Evolutionary conservation across 2,113 vertebrate species (phyloP).

Genomic region (Felis catus): DNA sequence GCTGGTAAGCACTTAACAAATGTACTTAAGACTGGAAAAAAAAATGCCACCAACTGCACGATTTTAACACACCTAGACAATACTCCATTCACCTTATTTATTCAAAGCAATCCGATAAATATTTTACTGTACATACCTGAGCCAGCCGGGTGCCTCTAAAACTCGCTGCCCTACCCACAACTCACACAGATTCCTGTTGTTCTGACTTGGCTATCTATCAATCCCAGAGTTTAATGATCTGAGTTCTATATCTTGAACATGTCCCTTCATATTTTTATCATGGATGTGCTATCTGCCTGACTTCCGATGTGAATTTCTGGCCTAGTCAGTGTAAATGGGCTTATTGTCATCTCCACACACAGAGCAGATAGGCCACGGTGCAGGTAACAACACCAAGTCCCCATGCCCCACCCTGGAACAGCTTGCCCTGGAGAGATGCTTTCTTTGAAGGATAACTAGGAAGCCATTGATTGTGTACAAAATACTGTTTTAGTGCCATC

Average conservation of each 20-base stretch:
- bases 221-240: conserved; percentile 4
- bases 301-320: neutral
- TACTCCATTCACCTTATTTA: neutral
- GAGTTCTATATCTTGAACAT: neutral
- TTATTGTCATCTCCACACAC: neutral
- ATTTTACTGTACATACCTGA: neutral
- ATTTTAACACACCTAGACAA: neutral
- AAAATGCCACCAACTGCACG: neutral
- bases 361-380: neutral
- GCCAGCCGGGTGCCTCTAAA: neutral
- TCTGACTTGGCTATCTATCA: neutral
- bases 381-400: neutral
- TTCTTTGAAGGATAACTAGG: neutral
- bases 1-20: neutral
- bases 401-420: neutral
- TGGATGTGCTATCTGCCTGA: neutral
- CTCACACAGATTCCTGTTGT: neutral
- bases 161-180: neutral
- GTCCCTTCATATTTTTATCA: neutral
- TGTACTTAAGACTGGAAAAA: neutral
- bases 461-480: neutral
- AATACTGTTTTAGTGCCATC: neutral
- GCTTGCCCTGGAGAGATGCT: neutral
- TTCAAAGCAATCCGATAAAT: neutral
- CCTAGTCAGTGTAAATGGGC: neutral